These are phyloP conservation scores for Echeneis naucrates DNA, from an alignment of 2,797 vertebrate species.

Conservation along the genomic window DNA sequence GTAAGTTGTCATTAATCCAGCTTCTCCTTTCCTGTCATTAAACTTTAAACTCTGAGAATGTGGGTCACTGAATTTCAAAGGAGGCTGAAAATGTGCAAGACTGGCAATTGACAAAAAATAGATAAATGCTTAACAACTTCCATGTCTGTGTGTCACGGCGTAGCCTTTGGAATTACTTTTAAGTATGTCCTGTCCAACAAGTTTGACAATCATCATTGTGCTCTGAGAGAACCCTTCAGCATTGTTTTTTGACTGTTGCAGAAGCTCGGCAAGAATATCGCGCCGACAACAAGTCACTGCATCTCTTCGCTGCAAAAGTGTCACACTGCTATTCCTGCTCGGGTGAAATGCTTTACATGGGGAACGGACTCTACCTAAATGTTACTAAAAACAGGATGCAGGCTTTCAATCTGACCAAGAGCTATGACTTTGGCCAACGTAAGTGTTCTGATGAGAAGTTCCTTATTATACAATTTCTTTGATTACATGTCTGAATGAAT, in stretches of 20 bases:
- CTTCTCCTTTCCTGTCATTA: background rate
- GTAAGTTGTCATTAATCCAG: slow-evolving; percentile 56
- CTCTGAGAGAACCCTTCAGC: background rate
- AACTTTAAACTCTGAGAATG: slow-evolving; percentile 19
- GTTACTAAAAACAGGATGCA: slow-evolving; percentile 68
- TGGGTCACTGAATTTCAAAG: slow-evolving; percentile 7
- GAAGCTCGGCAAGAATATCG: fast-evolving
- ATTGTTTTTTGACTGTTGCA: slow-evolving; percentile 37
- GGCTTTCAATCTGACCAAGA: slow-evolving; percentile 77
- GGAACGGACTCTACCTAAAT: slow-evolving; percentile 64
- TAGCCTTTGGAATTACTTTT: slow-evolving; percentile 5
- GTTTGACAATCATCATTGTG: slow-evolving; percentile 19
- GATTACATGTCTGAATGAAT: too few relatives aligned
- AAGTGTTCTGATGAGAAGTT: slow-evolving; percentile 62
- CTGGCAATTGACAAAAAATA: slow-evolving; percentile 3
- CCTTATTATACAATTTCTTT: too few relatives aligned
- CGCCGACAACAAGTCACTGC: slow-evolving; percentile 42
- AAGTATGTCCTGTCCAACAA: slow-evolving; percentile 43
- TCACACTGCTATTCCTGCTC: slow-evolving; percentile 83
- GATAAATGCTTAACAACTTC: slow-evolving; percentile 5
- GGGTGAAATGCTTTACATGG: slow-evolving; percentile 63
- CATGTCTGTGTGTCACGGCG: slow-evolving; percentile 29
- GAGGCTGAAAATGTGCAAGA: background rate
- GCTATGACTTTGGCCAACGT: slow-evolving; percentile 69
- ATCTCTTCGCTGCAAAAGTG: slow-evolving; percentile 64